Base-by-base conservation (phyloP, 2,888 invertebrate genomes). In the Nemoura dubitans region DNA sequence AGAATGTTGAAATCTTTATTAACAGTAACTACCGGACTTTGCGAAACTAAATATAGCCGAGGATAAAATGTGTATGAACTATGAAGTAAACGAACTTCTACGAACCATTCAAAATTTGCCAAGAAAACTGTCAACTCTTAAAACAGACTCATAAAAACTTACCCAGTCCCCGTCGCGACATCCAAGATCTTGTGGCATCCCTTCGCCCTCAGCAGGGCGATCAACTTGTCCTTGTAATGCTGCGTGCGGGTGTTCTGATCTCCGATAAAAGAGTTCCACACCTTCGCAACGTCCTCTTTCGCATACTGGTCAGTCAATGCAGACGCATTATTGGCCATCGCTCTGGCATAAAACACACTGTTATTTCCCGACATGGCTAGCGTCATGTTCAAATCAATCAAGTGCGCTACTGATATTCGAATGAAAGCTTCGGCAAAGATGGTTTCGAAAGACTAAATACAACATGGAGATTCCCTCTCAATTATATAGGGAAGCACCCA, bases 141-240 rank as follows among this genome's bases (percentile, higher is more conserved):
- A 36, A 36, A 36, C 3, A 6, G 10, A 36, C 10, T 36, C 3
- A 36, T 6, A 36, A 36, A 6, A 36, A 36, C 93, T 92, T 92
- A 97, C 97, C 98, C 98, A 3, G 97, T 98, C 5, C 98, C 98
- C 89, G 97, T 98, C 1, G 98, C 97, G 0, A 96, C 96, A 90
- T 98, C 98, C 85, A 98, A 92, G 26, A 98, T 93, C 76, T 94
- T 94, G 81, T 93, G 93, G 92, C 97, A 97, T 86, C 95, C 95
- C 89, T 95, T 95, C 36, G 94, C 92, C 86, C 92, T 93, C 87
- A 98, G 92, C 85, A 97, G 91, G 0, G 95, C 94, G 0, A 95
- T 94, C 30, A 98, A 92, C 91, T 97, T 97, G 88, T 96, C 94
- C 89, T 94, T 95, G 91, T 98, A 98, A 91, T 96, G 96, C 90